phyloP scores from a whole-genome alignment of 2,888 invertebrate genomes.

The Crepidodera aurea region DNA sequence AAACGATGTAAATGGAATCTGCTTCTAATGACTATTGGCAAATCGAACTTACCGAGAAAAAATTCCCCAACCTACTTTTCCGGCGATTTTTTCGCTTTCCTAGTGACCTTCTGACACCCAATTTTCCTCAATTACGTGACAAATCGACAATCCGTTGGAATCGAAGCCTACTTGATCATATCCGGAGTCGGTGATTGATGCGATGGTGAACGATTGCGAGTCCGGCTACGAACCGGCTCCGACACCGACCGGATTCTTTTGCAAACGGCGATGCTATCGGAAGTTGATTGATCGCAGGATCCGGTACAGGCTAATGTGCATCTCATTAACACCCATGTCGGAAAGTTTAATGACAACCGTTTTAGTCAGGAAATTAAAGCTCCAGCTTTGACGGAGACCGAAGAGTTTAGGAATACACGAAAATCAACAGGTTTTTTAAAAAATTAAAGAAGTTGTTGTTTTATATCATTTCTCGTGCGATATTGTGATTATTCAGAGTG shows the following conservation, averaged over 20 bases:
- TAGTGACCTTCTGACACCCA: slow-evolving; percentile 14
- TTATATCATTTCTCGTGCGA: too few relatives aligned
- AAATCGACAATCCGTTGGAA: slow-evolving; percentile 15
- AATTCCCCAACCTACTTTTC: neutral
- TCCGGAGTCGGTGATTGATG: slow-evolving; percentile 58
- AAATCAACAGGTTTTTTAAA: neutral
- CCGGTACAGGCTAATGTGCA: slow-evolving; percentile 52
- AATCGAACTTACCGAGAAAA: neutral
- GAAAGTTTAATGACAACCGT: slow-evolving; percentile 33
- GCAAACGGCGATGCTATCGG: slow-evolving; percentile 61
- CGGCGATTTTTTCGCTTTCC: neutral
- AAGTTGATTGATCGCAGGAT: slow-evolving; percentile 62
- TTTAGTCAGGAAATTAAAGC: slow-evolving; percentile 28
- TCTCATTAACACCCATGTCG: slow-evolving; percentile 50
- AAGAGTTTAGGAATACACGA: neutral
- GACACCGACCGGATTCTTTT: slow-evolving; percentile 57
- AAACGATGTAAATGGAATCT: too few relatives aligned
- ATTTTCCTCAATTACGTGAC: slow-evolving; percentile 20
- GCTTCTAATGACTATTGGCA: too few relatives aligned
- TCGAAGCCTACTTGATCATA: slow-evolving; percentile 37
- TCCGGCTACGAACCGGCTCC: slow-evolving; percentile 15
- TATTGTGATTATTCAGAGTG: too few relatives aligned
- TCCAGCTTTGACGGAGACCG: slow-evolving; percentile 5
- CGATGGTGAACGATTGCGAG: slow-evolving; percentile 61
- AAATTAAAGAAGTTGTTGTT: too few relatives aligned